Conservation (phyloP, 2,888 invertebrate genomes). For the Epirrhoe alternata region DNA sequence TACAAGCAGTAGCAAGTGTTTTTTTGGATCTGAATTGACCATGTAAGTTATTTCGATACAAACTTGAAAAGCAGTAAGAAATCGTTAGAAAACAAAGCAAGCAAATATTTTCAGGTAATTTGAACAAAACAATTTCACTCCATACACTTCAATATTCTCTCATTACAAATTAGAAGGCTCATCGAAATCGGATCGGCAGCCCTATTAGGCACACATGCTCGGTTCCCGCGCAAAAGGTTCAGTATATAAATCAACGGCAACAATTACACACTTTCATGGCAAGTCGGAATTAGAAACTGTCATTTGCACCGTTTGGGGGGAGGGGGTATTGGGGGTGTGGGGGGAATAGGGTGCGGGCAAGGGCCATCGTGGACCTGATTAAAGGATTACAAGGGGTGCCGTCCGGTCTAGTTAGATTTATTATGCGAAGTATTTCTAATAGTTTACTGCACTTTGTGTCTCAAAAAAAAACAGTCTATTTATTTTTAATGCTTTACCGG, state of each 20-base stretch:
- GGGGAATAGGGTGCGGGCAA: constrained; percentile 82
- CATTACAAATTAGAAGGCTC: constrained; percentile 36
- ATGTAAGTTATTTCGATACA: no score
- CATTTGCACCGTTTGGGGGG: constrained; percentile 85
- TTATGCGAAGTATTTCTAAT: constrained; percentile 82
- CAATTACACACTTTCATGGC: constrained; percentile 86
- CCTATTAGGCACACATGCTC: constrained; percentile 64
- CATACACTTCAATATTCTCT: constrained; percentile 40
- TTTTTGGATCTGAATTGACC: no score
- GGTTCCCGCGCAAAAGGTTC: constrained; percentile 70
- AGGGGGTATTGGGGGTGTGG: constrained; percentile 56
- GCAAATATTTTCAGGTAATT: not conserved
- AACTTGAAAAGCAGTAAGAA: not conserved
- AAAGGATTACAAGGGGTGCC: constrained; percentile 82
- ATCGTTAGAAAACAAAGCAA: not conserved
- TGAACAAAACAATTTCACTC: constrained; percentile 2
- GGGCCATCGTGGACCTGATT: constrained; percentile 83
- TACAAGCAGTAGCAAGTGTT: no score
- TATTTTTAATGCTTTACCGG: not conserved
- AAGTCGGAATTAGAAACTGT: constrained; percentile 86
- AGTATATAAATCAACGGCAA: constrained; percentile 84
- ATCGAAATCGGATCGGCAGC: constrained; percentile 46
- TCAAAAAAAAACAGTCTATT: not conserved
- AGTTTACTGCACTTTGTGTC: constrained; percentile 55
- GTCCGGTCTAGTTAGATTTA: constrained; percentile 84